Base-by-base conservation (phyloP, 2,797 vertebrate genomes). In the Cichlasoma orientale region DNA sequence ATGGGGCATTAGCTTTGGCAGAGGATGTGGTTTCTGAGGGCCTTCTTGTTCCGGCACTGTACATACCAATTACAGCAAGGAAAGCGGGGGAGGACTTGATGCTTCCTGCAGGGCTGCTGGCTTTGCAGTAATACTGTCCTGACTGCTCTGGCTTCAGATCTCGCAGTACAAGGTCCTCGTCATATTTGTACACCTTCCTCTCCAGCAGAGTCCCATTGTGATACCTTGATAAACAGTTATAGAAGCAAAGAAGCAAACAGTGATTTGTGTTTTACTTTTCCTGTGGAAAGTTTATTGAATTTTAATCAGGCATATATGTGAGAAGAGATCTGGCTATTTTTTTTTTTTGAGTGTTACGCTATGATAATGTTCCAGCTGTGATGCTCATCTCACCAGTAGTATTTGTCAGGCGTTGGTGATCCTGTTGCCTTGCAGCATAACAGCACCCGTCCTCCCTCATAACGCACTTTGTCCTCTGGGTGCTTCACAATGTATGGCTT, bases 381-480 rank as follows among this genome's bases (percentile, higher is more conserved):
- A 31, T 69, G 50, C 79, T 56, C 4, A 29, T 72, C 96, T 97
- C 93, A 99, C 98, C 98, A 99, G 90, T 95, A 95, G 76, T 99
- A 99, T 84, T 98, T 98, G 55, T 94, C 96, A 13, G 98, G 98
- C 47, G 52, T 5, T 0, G 97, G 98, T 1, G 82, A 96, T 74
- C 98, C 98, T 0, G 93, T 94, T 29, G 98, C 98, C 83, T 96
- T 94, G 94, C 98, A 99, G 93, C 98, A 99, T 77, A 99, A 88
- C 47, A 94, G 94, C 80, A 96, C 97, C 1, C 96, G 95, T 83
- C 98, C 97, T 74, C 97, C 97, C 3, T 93, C 95, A 16, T 94
- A 95, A 27, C 96, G 95, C 74, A 97, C 97, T 86, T 96, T 97
- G 3, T 95, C 94, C 92, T 97, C 95, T 0, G 98, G 98, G 86